These are phyloP conservation scores for Caenorhabditis imperialis DNA, from an alignment of 2,888 invertebrate species.

Conservation along the genomic window DNA sequence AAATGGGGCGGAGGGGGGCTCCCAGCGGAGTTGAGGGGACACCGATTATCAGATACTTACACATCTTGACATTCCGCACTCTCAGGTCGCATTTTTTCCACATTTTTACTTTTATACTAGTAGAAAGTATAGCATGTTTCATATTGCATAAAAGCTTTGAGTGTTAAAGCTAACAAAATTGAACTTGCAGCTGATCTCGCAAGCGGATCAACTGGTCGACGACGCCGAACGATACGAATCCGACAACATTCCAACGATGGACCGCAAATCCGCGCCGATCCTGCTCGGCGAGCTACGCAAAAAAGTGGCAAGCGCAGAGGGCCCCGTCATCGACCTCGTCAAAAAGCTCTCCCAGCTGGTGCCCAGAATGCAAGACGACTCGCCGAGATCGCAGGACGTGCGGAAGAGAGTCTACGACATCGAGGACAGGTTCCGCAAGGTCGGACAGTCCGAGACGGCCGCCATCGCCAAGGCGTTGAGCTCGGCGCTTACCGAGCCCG, in stretches of 20 bases:
- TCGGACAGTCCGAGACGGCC: constrained; percentile 25
- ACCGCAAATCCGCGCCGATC: constrained; percentile 38
- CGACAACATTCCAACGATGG: constrained; percentile 32
- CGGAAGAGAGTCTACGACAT: constrained; percentile 49
- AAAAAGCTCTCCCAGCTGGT: constrained; percentile 58
- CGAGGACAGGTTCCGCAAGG: constrained; percentile 52
- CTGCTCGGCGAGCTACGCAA: constrained; percentile 48
- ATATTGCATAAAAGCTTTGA: too few species aligned
- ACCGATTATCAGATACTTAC: constrained; percentile 41
- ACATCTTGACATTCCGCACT: not conserved
- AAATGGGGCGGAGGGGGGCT: not conserved
- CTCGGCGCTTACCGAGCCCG: constrained; percentile 44
- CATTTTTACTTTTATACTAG: too few species aligned
- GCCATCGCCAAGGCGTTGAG: constrained; percentile 35
- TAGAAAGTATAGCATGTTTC: too few species aligned
- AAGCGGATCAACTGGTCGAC: constrained; percentile 35
- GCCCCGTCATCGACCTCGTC: constrained; percentile 58
- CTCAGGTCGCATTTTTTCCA: too few species aligned
- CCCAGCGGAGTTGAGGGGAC: not conserved
- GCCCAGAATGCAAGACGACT: constrained; percentile 60
- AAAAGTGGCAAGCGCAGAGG: constrained; percentile 45
- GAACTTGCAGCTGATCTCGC: constrained; percentile 23
- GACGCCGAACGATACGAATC: constrained; percentile 50
- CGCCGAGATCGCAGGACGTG: constrained; percentile 40
- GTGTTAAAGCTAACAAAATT: not conserved